These are phyloP conservation scores for Omphaloscelis lunosa DNA, from an alignment of 2,888 invertebrate species.

Conservation along the genomic window DNA sequence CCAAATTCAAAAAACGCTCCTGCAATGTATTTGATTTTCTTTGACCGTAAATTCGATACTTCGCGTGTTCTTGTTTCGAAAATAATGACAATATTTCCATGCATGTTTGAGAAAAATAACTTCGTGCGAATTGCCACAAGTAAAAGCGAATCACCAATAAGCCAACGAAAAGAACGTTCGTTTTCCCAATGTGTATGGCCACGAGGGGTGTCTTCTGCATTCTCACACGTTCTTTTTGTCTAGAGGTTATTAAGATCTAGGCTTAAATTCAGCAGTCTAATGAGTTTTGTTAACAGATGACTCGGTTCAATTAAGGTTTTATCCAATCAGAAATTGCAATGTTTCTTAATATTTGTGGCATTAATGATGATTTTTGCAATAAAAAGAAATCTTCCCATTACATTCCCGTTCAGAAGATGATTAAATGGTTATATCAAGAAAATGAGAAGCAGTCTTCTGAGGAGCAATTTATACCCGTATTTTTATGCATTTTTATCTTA, in stretches of 20 bases:
- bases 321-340: not conserved
- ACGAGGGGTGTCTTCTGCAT: conserved; percentile 12
- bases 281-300: conserved; percentile 42
- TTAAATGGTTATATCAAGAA: not conserved
- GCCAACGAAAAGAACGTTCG: not conserved
- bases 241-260: conserved; percentile 52
- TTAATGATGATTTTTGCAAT: not conserved
- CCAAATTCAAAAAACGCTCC: no score
- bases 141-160: no score
- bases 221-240: conserved; percentile 43
- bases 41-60: no score
- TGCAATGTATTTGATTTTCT: no score
- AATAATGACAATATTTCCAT: no score
- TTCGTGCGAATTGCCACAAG: no score
- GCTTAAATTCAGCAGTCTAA: conserved; percentile 18
- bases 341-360: not conserved
- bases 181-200: not conserved
- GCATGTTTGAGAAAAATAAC: no score
- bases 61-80: no score
- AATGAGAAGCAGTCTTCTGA: not conserved
- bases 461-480: not conserved
- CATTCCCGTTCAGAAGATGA: not conserved
- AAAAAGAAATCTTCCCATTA: not conserved
- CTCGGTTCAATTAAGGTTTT: conserved; percentile 32
- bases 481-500: not conserved